A percentile compares a stretch with the other conserved stretches of the same genome.
Conservation (phyloP, 1,140 invertebrate genomes). For the Brachionus calyciflorus region DNA sequence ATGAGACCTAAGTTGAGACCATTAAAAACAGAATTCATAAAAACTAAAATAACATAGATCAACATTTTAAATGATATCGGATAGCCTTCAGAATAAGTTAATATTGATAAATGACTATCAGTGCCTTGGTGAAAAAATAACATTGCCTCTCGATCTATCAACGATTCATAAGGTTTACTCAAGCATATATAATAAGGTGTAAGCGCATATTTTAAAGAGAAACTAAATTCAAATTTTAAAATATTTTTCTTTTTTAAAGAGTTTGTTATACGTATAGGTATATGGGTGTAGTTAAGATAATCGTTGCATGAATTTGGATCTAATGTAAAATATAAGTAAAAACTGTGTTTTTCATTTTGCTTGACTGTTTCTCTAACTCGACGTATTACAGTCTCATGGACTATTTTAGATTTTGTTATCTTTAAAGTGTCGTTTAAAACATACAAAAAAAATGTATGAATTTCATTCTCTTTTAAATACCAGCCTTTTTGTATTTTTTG, state of each 20-base stretch:
- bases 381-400: not conserved
- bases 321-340: not conserved
- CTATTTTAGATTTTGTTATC: not conserved
- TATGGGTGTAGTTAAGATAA: not conserved
- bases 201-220: not conserved
- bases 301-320: not conserved
- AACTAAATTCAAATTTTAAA: not conserved
- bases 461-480: not conserved
- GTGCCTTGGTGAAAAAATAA: conserved; percentile 11
- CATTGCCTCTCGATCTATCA: not conserved
- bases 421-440: not conserved
- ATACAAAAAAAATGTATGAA: not conserved
- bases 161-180: not conserved
- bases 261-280: not conserved
- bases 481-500: not conserved
- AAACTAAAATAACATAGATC: not conserved
- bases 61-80: not conserved
- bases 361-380: not conserved
- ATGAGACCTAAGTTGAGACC: conserved; percentile 37
- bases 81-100: not conserved
- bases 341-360: not conserved
- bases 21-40: not conserved
- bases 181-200: not conserved
- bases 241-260: not conserved
- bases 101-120: not conserved